Conservation (phyloP, 2,797 vertebrate species). For the Notolabrus celidotus region DNA sequence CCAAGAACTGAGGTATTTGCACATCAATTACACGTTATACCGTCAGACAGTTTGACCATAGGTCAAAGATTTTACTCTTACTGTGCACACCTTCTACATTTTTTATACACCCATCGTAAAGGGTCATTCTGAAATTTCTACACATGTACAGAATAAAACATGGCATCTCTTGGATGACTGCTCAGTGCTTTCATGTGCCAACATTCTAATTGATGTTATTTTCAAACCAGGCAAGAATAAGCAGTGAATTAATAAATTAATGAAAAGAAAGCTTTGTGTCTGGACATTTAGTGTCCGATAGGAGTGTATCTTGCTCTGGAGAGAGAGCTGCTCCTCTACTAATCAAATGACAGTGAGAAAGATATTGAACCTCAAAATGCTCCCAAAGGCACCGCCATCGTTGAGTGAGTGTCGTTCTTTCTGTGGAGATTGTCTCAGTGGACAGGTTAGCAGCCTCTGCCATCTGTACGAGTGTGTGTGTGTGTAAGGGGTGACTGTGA, state of each 20-base stretch:
- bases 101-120: background rate
- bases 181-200: background rate
- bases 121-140: too few species aligned
- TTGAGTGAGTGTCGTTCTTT: background rate
- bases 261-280: too few species aligned
- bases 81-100: too few species aligned
- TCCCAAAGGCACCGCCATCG: background rate
- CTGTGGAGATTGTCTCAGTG: background rate
- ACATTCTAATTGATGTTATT: background rate
- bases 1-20: too few species aligned
- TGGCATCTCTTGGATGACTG: background rate
- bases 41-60: too few species aligned
- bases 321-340: background rate
- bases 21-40: too few species aligned
- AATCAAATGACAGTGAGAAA: background rate
- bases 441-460: background rate
- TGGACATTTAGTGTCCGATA: background rate
- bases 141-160: background rate
- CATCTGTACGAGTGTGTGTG: background rate
- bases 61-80: too few species aligned
- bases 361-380: background rate
- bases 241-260: too few species aligned
- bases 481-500: background rate
- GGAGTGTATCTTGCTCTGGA: background rate
- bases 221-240: background rate